These are phyloP conservation scores for Melospiza georgiana DNA, from an alignment of 2,113 vertebrate species.

Conservation along the genomic window DNA sequence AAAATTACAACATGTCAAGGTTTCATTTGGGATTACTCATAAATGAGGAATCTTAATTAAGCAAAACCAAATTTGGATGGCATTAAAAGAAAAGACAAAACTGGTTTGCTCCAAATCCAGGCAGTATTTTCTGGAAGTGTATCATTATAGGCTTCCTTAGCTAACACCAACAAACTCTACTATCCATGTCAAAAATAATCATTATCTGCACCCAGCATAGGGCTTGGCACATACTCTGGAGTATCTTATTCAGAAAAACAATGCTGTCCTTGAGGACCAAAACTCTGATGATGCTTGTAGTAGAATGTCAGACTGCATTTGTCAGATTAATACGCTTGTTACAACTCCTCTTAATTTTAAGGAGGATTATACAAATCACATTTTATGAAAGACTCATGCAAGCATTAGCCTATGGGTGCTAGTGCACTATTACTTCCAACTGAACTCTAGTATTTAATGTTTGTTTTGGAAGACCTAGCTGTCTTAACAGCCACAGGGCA, in stretches of 20 bases:
- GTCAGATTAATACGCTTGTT: not conserved
- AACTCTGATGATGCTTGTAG: not conserved
- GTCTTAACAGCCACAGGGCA: constrained; percentile 56
- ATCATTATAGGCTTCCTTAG: not conserved
- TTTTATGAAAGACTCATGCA: not conserved
- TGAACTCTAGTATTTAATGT: constrained; percentile 37
- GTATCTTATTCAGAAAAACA: not conserved
- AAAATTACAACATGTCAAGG: not conserved
- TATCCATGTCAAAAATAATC: not conserved
- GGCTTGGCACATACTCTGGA: not conserved
- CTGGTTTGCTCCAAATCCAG: not conserved
- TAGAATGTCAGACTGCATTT: not conserved
- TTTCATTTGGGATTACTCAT: not conserved
- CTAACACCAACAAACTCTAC: not conserved
- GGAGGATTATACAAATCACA: not conserved
- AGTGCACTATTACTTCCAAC: not conserved
- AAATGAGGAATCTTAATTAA: constrained; percentile 25
- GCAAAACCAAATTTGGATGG: not conserved
- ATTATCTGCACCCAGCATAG: not conserved
- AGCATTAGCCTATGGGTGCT: not conserved
- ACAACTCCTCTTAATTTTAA: not conserved
- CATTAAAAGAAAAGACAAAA: not conserved
- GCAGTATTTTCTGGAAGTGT: not conserved
- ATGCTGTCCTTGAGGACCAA: not conserved
- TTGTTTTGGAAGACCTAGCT: constrained; percentile 54